Evolutionary conservation across 23 tunicate genomes (phyloP), one percentile per base, ranked within the genome.

Genomic region (Diplosoma virens): DNA sequence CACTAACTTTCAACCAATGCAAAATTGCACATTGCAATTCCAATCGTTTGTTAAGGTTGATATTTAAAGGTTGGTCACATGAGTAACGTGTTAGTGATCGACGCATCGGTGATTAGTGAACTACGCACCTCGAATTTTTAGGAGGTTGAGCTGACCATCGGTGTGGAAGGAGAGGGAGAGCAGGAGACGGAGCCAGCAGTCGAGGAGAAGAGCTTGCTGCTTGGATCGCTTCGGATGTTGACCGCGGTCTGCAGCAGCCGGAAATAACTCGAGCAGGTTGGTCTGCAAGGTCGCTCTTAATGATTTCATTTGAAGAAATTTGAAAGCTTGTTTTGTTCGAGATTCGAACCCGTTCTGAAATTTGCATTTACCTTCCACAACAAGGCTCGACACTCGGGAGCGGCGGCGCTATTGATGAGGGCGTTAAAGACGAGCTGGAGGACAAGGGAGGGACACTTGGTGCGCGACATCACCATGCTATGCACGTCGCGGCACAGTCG

Each of bases 171-270:
- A 92, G 17, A 92, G 59, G 25, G 83, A 65, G 14, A 79, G 73
- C 52, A 92, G 33, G 25, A 92, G 64, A 2, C 77, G 47, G 75
- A 92, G 47, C 97, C 97, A 92, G 32, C 66, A 66, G 4, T 75
- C 83, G 28, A 92, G 81, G 5, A 85, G 36, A 9, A 59, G 32
- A 0, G 36, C 30, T 71, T 92, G 93, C 26, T 74, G 85, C 58
- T 92, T 92, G 0, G 88, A 68, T 6, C 97, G 73, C 69, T 85
- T 85, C 17, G 93, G 93, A 68, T 81, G 93, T 75, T 82, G 87
- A 1, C 89, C 89, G 16, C 81, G 37, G 36, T 90, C 97, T 5
- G 90, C 97, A 32, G 64, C 79, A 11, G 86, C 36, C 9, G 85
- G 76, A 73, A 90, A 90, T n/a, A 65, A 63, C 47, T 82, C 87